Base-by-base conservation (phyloP, 2,113 vertebrate genomes). In the Lepisosteus oculatus region DNA sequence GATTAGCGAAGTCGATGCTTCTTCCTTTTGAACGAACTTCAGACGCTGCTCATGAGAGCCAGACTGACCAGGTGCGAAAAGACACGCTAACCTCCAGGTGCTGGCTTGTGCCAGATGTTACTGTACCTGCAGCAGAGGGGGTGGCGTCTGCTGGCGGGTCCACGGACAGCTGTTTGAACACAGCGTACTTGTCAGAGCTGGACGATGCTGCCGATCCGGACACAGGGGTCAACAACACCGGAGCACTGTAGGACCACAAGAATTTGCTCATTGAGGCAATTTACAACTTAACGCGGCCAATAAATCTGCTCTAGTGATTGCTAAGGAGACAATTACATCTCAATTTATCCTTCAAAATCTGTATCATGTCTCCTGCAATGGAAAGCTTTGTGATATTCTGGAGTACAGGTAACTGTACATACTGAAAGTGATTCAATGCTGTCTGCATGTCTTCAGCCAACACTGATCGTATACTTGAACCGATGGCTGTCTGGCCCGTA, bases 181-280 rank as follows among this genome's bases (percentile, higher is more conserved):
- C 97, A 64, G 97, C 95, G 15, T 99, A 99, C 78, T 97, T 99
- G 86, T 99, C 97, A 69, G 88, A 77, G 12, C 95, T 88, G 0
- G 92, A 70, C 2, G 82, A 74, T 0, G 91, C 76, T 78, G 93
- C 92, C 41, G 85, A 87, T 70, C 96, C 96, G 74, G 95, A 90
- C 55, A 98, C 83, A 47, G 96, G 96, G 79, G 95, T 93, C 84
- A 98, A 89, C 88, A 98, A 88, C 72, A 93, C 81, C 75, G 94
- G 87, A 63, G 87, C 86, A 80, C 96, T 99, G 77, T 76, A 29
- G 54, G 54, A 51, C 69, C 64, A 86, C 67, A 84, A 8, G 11
- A 1, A 59, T 3, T 4, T 8, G 56, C 8, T 59, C n/a, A 59
- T 12, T 13, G 12, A 59, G n/a, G 7, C n/a, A 3, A 51, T 51